A percentile compares a stretch with the other conserved stretches of the same genome.
Evolutionary conservation across 2,113 vertebrate species (phyloP).

Genomic region (Ochotona curzoniae): DNA sequence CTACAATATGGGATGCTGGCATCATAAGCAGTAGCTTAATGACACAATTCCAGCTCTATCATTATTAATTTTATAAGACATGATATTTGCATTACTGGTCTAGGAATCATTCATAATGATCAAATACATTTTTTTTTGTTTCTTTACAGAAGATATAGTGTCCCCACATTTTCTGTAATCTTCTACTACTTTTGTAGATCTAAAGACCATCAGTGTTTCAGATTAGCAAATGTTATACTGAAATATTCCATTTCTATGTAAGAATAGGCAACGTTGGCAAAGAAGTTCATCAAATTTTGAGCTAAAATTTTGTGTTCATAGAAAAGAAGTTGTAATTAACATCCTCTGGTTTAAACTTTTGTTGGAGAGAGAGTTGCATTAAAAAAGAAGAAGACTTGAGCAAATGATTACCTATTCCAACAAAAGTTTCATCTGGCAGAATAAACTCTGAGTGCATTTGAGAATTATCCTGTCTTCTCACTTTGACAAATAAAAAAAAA

Average conservation of each 20-base stretch:
- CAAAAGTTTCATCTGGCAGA: background rate
- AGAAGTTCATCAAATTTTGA: slow-evolving; percentile 37
- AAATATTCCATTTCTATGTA: slow-evolving; percentile 6
- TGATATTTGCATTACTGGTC: background rate
- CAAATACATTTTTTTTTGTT: background rate
- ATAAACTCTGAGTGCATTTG: slow-evolving; percentile 45
- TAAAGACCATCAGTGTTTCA: background rate
- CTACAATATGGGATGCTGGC: too few species aligned
- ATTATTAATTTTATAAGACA: slow-evolving; percentile 12
- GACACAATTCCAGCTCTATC: background rate
- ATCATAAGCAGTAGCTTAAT: too few species aligned
- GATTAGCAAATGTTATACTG: background rate
- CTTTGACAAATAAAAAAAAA: slow-evolving; percentile 9
- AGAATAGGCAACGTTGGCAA: slow-evolving; percentile 26
- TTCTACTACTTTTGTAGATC: background rate
- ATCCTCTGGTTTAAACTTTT: background rate
- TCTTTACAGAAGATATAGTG: background rate
- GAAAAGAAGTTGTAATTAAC: slow-evolving; percentile 39
- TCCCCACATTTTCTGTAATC: background rate
- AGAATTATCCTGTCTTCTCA: slow-evolving; percentile 29
- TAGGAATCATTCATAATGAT: background rate
- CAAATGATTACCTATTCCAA: slow-evolving; percentile 37
- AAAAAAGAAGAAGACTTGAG: background rate
- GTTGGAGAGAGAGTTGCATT: background rate
- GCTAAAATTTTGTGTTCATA: slow-evolving; percentile 23